Evolutionary conservation across 2,888 invertebrate genomes (phyloP).

Genomic region (Oscheius sp.): DNA sequence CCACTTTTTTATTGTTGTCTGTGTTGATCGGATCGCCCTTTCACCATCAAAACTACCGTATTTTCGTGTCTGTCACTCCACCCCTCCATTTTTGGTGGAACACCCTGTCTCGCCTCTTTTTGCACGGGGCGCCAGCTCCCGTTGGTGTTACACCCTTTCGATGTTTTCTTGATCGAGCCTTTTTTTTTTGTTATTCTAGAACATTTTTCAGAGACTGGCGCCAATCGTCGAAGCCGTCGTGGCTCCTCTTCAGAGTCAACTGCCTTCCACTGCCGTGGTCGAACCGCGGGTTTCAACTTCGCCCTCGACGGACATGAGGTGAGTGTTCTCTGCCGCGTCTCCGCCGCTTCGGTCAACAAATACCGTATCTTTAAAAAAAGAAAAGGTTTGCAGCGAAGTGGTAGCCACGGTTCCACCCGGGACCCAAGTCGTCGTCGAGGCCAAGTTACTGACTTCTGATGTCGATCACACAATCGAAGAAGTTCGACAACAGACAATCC

Average conservation of each 20-base stretch:
- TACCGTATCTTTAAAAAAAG: background rate
- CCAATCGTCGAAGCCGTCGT: constrained; percentile 22
- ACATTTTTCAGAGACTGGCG: constrained; percentile 16
- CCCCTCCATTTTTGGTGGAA: constrained; percentile 36
- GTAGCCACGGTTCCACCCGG: constrained; percentile 66
- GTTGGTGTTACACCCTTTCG: constrained; percentile 12
- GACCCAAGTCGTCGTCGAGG: constrained; percentile 71
- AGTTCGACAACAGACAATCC: constrained; percentile 60
- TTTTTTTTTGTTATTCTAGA: no score
- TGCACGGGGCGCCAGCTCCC: background rate
- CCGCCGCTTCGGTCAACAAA: background rate
- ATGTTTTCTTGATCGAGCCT: no score
- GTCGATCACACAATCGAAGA: constrained; percentile 72
- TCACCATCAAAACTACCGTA: background rate
- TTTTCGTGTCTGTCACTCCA: constrained; percentile 16
- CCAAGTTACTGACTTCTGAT: constrained; percentile 71
- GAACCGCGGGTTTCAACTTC: constrained; percentile 21
- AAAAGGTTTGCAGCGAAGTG: constrained; percentile 39
- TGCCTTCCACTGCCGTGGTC: constrained; percentile 16
- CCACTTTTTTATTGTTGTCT: background rate
- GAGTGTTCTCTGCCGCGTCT: background rate
- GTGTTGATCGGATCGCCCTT: background rate
- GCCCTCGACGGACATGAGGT: constrained; percentile 25
- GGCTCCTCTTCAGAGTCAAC: constrained; percentile 20
- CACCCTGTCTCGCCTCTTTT: constrained; percentile 18